Percentiles rank a stretch among this genome's conserved stretches.
Conservation (phyloP, 2,888 invertebrate genomes). For the Harpalus rubripes region DNA sequence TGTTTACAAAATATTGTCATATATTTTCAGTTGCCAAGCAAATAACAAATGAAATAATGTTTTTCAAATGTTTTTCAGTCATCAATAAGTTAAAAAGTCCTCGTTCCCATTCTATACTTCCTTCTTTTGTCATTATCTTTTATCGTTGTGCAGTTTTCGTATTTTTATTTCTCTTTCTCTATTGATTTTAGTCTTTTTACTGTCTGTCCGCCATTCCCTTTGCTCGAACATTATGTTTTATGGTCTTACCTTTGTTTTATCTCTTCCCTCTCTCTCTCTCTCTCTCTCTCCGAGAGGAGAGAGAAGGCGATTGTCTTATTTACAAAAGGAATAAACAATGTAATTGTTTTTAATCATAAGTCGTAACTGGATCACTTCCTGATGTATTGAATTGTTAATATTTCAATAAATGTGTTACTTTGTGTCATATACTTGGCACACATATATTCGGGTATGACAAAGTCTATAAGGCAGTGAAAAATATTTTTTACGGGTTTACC, state of each 20-base stretch:
- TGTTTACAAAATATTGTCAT: neutral
- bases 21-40: neutral
- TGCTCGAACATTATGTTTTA: conserved; percentile 69
- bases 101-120: conserved; percentile 42
- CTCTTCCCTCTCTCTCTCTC: conserved; percentile 28
- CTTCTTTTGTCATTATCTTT: conserved; percentile 68
- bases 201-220: conserved; percentile 69
- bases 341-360: neutral
- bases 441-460: neutral
- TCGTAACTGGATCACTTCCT: neutral
- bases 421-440: neutral
- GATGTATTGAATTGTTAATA: neutral
- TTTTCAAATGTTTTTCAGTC: neutral
- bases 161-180: conserved; percentile 71
- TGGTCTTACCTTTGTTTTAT: conserved; percentile 63
- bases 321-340: neutral
- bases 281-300: conserved; percentile 44
- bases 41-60: neutral
- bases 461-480: no score
- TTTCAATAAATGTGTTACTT: neutral
- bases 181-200: conserved; percentile 72
- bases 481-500: no score
- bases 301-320: conserved; percentile 1
- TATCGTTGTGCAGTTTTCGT: conserved; percentile 68
- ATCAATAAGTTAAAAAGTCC: neutral